A percentile compares a stretch with the other conserved stretches of the same genome.
Evolutionary conservation across 2,797 vertebrate species (phyloP).

Genomic region (Tympanoctomys barrerae): DNA sequence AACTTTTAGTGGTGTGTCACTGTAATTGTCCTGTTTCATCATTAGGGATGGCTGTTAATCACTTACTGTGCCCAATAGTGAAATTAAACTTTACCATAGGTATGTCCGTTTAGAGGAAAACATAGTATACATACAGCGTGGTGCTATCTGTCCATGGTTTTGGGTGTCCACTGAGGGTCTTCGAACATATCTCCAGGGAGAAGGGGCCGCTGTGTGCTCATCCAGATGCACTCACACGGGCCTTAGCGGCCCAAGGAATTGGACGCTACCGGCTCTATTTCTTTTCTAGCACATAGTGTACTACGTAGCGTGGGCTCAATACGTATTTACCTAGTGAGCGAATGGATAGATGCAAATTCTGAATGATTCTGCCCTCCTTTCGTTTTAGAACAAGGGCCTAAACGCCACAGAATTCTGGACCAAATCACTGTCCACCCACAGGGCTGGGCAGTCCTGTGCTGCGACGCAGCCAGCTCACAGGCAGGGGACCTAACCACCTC

Average conservation of each 20-base stretch:
- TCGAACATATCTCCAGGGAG: background rate
- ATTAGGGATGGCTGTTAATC: background rate
- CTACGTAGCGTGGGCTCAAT: rapidly evolving
- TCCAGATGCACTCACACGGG: too few relatives aligned
- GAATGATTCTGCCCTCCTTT: background rate
- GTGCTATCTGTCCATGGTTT: background rate
- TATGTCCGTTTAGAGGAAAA: background rate
- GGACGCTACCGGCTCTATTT: background rate
- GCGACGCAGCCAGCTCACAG: background rate
- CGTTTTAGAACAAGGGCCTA: constrained; percentile 23
- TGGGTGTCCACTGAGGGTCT: background rate
- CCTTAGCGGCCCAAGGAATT: background rate
- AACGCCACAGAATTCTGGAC: background rate
- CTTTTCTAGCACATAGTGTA: background rate
- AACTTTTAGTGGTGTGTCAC: background rate
- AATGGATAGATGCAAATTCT: background rate
- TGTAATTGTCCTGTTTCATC: background rate
- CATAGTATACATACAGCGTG: background rate
- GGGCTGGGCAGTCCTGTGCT: background rate
- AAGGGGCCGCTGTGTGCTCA: background rate
- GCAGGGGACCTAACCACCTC: background rate
- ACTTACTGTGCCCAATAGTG: background rate
- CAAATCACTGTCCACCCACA: background rate
- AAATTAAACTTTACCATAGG: background rate
- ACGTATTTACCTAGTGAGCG: background rate